Conservation (phyloP, 2,888 invertebrate genomes). For the Gisinianus flammeolus region DNA sequence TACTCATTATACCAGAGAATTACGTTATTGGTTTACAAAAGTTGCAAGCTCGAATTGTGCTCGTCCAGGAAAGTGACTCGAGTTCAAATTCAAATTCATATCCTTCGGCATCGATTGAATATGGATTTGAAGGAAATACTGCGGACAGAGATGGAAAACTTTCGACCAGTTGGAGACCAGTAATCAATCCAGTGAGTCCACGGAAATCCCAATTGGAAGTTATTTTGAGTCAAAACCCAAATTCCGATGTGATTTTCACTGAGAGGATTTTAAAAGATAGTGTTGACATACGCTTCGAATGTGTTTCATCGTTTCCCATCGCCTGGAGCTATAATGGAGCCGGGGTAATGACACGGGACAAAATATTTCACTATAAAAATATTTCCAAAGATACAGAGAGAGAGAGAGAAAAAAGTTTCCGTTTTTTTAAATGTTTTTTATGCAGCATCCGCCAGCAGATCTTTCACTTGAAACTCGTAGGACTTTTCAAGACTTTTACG, state of each 20-base stretch:
- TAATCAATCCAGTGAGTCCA: not conserved
- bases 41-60: too few relatives aligned
- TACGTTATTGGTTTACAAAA: too few relatives aligned
- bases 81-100: too few relatives aligned
- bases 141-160: too few relatives aligned
- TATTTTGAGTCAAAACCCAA: not conserved
- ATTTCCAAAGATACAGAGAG: too few relatives aligned
- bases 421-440: not conserved
- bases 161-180: too few relatives aligned
- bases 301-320: not conserved
- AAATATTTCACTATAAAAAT: not conserved
- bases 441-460: not conserved
- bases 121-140: too few relatives aligned
- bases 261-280: not conserved
- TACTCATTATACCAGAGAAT: too few relatives aligned
- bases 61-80: too few relatives aligned
- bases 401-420: too few relatives aligned
- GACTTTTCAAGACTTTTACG: not conserved
- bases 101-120: too few relatives aligned
- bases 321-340: not conserved
- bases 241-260: constrained; percentile 1
- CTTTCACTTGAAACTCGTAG: not conserved
- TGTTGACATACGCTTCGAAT: not conserved
- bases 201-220: not conserved
- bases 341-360: not conserved